These are phyloP conservation scores for Alcedo quadribrachys DNA, from an alignment of 2,797 vertebrate genomes.

Conservation along the genomic window DNA sequence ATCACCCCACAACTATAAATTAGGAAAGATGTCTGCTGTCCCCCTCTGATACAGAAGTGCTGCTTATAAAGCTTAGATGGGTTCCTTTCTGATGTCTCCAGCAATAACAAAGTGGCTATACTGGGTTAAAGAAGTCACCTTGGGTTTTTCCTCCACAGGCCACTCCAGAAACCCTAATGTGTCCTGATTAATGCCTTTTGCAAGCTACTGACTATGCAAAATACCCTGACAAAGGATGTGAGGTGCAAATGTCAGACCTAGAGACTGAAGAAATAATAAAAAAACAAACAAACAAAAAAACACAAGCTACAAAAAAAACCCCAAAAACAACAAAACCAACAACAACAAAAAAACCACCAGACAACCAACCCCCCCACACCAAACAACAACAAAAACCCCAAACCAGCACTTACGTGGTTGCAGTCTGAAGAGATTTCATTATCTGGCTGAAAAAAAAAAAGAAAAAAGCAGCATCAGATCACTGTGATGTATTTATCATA, in stretches of 20 bases:
- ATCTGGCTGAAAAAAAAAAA: constrained; percentile 82
- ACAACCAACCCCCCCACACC: no score
- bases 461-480: constrained; percentile 28
- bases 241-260: background rate
- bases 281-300: no score
- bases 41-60: background rate
- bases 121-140: background rate
- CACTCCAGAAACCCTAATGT: background rate
- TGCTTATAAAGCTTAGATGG: background rate
- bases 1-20: background rate
- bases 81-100: background rate
- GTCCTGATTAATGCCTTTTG: background rate
- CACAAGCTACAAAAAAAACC: no score
- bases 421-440: constrained; percentile 94
- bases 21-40: background rate
- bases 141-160: background rate
- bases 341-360: no score
- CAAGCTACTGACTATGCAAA: background rate
- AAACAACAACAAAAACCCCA: background rate
- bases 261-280: background rate
- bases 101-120: background rate
- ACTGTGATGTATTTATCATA: background rate
- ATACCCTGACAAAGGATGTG: background rate
- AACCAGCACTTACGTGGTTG: constrained; percentile 91
- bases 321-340: no score